Evolutionary conservation across 2,113 vertebrate species (phyloP).

Genomic region (Cyprichromis sp.): DNA sequence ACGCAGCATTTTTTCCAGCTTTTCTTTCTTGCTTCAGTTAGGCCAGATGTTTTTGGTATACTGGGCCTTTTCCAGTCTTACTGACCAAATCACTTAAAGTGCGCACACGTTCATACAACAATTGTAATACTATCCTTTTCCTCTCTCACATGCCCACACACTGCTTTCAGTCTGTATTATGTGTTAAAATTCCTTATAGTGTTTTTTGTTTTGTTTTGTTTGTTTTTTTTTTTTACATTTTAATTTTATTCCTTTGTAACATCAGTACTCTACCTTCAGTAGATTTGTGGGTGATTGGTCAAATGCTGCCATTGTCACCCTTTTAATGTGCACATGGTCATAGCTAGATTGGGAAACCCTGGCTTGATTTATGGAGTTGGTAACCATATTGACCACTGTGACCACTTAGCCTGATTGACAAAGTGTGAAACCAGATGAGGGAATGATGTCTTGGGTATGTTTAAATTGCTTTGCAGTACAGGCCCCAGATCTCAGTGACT

Average conservation of each 20-base stretch:
- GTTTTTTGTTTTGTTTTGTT: neutral
- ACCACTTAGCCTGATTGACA: neutral
- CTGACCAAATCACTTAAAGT: neutral
- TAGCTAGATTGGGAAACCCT: neutral
- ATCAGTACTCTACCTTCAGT: neutral
- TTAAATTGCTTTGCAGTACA: neutral
- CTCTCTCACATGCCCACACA: neutral
- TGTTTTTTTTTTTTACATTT: fast-evolving
- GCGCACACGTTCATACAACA: neutral
- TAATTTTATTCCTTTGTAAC: neutral
- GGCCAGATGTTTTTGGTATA: neutral
- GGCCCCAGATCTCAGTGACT: neutral
- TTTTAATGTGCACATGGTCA: neutral
- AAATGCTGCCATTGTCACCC: neutral
- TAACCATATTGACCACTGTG: neutral
- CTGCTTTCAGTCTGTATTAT: neutral
- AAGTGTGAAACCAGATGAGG: neutral
- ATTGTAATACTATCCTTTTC: neutral
- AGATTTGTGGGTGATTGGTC: neutral
- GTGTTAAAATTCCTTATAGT: neutral
- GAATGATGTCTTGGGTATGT: neutral
- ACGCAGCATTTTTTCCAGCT: neutral
- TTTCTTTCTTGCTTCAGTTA: neutral
- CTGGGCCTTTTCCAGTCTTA: neutral
- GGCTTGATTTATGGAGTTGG: neutral